Evolutionary conservation across 2,888 invertebrate species (phyloP).

Genomic region (Epinotia demarniana): DNA sequence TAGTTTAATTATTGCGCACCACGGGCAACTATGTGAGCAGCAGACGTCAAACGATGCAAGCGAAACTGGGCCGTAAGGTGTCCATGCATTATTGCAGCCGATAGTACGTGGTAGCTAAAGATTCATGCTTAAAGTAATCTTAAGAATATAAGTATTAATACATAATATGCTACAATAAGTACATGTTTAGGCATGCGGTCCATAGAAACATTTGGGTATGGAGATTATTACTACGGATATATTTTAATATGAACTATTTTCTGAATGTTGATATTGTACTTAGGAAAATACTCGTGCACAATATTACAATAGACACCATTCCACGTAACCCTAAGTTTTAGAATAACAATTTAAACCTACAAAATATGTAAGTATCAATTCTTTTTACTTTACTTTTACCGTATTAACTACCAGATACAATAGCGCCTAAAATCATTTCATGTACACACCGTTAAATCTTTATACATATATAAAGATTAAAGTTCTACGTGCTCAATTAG

Average conservation of each 20-base stretch:
- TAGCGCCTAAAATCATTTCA: conserved; percentile 4
- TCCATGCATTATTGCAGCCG: no score
- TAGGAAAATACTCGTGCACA: not conserved
- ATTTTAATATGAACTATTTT: not conserved
- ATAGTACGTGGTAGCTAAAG: not conserved
- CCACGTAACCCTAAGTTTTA: not conserved
- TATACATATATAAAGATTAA: not conserved
- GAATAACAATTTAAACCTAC: not conserved
- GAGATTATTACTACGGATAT: not conserved
- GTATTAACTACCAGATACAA: conserved; percentile 1
- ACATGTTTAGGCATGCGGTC: not conserved
- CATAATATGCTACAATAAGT: not conserved
- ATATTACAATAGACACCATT: not conserved
- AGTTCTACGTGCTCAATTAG: no score
- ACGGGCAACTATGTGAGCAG: no score
- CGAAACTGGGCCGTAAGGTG: no score
- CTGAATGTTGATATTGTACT: not conserved
- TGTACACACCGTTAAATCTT: not conserved
- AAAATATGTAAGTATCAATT: not conserved
- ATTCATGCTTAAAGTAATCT: not conserved
- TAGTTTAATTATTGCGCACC: no score
- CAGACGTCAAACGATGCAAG: no score
- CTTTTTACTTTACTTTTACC: not conserved
- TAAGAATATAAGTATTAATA: not conserved
- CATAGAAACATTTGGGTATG: not conserved